Evolutionary conservation across 2,113 vertebrate species (phyloP).

Genomic region (Lepidothrix coronata): DNA sequence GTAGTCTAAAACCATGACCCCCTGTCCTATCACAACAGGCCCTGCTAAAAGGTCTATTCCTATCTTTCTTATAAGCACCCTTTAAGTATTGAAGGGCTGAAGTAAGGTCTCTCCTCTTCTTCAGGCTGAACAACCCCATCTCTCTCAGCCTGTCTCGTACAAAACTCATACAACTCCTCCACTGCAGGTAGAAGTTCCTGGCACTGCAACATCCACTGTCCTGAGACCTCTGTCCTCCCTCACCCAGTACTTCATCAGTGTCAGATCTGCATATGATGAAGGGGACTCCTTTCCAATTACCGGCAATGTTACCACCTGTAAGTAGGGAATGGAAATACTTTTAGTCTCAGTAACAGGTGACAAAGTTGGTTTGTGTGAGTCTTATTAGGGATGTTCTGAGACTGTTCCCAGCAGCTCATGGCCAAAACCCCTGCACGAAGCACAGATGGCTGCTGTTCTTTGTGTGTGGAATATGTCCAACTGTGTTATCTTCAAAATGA

Average conservation of each 20-base stretch:
- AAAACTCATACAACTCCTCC: background rate
- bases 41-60: background rate
- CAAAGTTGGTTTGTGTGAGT: background rate
- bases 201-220: constrained; percentile 73
- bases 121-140: background rate
- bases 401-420: background rate
- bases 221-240: constrained; percentile 86
- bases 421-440: background rate
- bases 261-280: constrained; percentile 78
- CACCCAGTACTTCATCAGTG: constrained; percentile 83
- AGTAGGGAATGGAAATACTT: constrained; percentile 38
- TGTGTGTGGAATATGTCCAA: background rate
- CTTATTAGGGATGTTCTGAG: background rate
- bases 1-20: background rate
- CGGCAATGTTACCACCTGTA: constrained; percentile 87
- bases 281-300: constrained; percentile 83
- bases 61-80: background rate
- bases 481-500: background rate
- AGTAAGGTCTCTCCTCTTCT: background rate
- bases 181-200: constrained; percentile 81
- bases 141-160: background rate
- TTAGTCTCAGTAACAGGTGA: background rate
- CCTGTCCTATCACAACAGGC: background rate
- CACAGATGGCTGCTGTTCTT: background rate
- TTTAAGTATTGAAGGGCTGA: background rate